Evolutionary conservation across 2,888 invertebrate species (phyloP).

Genomic region (Cephus spinipes): DNA sequence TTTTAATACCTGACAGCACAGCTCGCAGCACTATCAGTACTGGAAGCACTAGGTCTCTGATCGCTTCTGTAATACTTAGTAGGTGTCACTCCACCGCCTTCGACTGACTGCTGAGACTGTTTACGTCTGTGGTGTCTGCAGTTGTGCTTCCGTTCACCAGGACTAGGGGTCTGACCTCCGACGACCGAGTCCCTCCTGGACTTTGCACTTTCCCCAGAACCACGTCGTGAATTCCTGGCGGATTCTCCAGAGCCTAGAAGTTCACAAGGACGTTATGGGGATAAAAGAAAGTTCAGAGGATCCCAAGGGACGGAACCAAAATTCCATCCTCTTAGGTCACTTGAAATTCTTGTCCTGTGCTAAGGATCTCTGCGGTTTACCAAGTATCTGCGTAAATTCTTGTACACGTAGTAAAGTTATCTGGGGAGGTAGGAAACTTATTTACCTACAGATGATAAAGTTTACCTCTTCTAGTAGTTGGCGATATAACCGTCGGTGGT

Average conservation of each 20-base stretch:
- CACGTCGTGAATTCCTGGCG: conserved; percentile 70
- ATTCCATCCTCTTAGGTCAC: background rate
- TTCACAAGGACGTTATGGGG: background rate
- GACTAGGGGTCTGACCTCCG: conserved; percentile 48
- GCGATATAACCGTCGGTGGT: conserved; percentile 59
- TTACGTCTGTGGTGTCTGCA: conserved; percentile 62
- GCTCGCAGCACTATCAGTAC: conserved; percentile 69
- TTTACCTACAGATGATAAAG: background rate
- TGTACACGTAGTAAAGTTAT: background rate
- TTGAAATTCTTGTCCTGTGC: background rate
- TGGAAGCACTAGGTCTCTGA: conserved; percentile 78
- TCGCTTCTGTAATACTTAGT: conserved; percentile 73
- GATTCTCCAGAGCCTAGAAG: conserved; percentile 73
- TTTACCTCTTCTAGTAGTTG: conserved; percentile 60
- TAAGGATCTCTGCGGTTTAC: background rate
- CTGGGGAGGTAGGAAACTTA: background rate
- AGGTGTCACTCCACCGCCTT: conserved; percentile 48
- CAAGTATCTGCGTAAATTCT: background rate
- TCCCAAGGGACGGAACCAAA: background rate
- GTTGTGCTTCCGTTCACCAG: conserved; percentile 57
- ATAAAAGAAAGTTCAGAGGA: background rate
- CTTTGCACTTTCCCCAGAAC: conserved; percentile 78
- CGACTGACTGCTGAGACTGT: conserved; percentile 62
- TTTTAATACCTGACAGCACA: conserved; percentile 53
- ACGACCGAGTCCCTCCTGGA: conserved; percentile 76